Evolutionary conservation across 2,888 invertebrate species (phyloP).

Genomic region (Hirtodrosophila cameraria): DNA sequence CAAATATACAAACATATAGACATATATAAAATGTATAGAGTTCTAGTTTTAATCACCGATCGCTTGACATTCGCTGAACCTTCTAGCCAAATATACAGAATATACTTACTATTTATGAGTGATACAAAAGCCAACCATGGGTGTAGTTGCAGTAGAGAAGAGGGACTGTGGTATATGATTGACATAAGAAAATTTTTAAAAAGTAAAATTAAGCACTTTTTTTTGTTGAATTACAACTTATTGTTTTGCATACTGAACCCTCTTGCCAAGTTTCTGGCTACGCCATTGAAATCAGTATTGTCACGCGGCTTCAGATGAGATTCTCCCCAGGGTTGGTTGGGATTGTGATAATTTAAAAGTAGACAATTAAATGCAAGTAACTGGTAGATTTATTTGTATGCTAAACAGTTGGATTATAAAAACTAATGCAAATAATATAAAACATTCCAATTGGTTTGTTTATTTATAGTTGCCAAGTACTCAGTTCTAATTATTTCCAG

Average conservation of each 20-base stretch:
- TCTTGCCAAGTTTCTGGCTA: too few relatives aligned
- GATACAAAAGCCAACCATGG: constrained; percentile 2
- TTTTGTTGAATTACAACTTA: too few relatives aligned
- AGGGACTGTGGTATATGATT: too few relatives aligned
- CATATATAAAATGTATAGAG: neutral
- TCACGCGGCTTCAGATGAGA: constrained; percentile 40
- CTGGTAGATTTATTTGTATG: constrained; percentile 25
- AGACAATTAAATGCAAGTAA: constrained; percentile 11
- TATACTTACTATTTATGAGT: neutral
- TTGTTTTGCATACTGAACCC: too few relatives aligned
- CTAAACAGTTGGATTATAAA: constrained; percentile 29
- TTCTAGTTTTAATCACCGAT: constrained; percentile 5
- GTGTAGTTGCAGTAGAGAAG: too few relatives aligned
- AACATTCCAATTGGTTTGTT: neutral
- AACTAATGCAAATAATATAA: constrained; percentile 19
- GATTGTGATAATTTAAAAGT: constrained; percentile 43
- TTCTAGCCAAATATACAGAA: constrained; percentile 8
- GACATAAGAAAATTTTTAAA: too few relatives aligned
- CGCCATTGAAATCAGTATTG: constrained; percentile 20
- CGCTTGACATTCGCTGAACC: constrained; percentile 38
- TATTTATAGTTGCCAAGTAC: neutral
- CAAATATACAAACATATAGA: neutral
- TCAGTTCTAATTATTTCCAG: neutral
- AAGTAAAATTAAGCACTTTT: too few relatives aligned
- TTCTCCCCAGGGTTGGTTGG: constrained; percentile 9